phyloP scores from a whole-genome alignment of 2,797 vertebrate genomes.

The Gallinago nigripennis region DNA sequence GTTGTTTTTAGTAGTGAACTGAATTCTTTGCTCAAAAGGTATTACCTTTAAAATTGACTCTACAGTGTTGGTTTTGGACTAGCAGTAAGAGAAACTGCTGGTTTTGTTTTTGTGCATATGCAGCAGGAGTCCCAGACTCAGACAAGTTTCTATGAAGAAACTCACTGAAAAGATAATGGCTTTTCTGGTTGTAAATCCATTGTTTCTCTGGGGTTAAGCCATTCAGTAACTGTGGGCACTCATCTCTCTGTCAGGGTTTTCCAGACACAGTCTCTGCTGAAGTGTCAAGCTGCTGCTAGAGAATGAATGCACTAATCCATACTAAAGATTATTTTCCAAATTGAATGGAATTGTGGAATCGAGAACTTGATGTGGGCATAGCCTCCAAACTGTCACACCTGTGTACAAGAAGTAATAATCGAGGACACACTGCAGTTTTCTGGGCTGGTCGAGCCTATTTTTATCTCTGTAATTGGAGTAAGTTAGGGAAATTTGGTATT shows the following conservation, averaged over 20 bases:
- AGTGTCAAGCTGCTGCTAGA: not conserved
- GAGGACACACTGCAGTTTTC: not conserved
- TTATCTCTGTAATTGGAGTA: slow-evolving; percentile 19
- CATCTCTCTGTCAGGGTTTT: not conserved
- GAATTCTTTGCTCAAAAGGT: not conserved
- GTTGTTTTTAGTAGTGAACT: not conserved
- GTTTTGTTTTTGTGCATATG: not conserved
- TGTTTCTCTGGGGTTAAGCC: not conserved
- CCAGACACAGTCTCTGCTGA: not conserved
- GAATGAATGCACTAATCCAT: not conserved
- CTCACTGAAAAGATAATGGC: not conserved
- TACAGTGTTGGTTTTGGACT: not conserved
- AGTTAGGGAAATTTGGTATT: not conserved
- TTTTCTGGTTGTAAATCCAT: not conserved
- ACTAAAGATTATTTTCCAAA: slow-evolving; percentile 2
- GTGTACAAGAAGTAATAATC: not conserved
- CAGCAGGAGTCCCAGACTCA: not conserved
- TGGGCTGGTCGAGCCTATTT: not conserved
- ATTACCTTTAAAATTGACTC: not conserved
- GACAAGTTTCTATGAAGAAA: not conserved
- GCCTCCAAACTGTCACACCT: not conserved
- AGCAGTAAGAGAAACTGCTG: not conserved
- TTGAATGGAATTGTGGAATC: not conserved
- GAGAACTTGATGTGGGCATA: not conserved
- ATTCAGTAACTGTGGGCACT: not conserved